Conservation (phyloP, 1,140 invertebrate genomes). For the Drosophila nasuta region DNA sequence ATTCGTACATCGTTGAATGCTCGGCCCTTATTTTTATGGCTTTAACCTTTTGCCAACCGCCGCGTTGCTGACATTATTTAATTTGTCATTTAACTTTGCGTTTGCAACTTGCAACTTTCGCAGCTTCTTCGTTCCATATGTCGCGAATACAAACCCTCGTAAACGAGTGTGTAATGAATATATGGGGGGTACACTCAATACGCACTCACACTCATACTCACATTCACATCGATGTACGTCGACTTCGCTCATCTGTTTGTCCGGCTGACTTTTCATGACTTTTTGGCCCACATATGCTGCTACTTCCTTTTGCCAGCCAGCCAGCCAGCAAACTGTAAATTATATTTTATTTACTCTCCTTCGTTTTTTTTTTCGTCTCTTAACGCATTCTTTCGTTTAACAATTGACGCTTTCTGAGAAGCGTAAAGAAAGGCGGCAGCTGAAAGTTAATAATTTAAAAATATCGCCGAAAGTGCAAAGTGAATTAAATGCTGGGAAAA, state of each 20-base stretch:
- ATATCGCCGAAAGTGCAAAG: conserved; percentile 2
- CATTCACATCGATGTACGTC: no score
- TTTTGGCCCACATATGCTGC: conserved; percentile 52
- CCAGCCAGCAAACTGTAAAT: conserved; percentile 19
- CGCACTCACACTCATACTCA: not conserved
- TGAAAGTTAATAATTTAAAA: conserved; percentile 16
- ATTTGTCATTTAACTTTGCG: conserved; percentile 77
- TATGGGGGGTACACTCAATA: conserved; percentile 24
- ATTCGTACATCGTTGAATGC: not conserved
- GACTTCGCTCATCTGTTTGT: conserved; percentile 5
- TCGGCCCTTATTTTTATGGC: conserved; percentile 74
- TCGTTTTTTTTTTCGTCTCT: not conserved
- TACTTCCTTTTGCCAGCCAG: conserved; percentile 32
- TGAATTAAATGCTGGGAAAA: not conserved
- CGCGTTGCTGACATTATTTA: conserved; percentile 81
- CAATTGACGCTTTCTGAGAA: conserved; percentile 28
- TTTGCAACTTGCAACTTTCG: not conserved
- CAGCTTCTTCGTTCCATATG: conserved; percentile 54
- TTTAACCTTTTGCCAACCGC: conserved; percentile 76
- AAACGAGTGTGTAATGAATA: conserved; percentile 57
- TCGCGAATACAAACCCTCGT: conserved; percentile 25
- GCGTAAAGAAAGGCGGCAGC: not conserved
- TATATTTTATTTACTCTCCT: conserved; percentile 10
- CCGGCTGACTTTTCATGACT: conserved; percentile 36
- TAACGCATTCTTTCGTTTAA: conserved; percentile 18